phyloP scores from a whole-genome alignment of 2,888 invertebrate species.

The Colletes collaris region DNA sequence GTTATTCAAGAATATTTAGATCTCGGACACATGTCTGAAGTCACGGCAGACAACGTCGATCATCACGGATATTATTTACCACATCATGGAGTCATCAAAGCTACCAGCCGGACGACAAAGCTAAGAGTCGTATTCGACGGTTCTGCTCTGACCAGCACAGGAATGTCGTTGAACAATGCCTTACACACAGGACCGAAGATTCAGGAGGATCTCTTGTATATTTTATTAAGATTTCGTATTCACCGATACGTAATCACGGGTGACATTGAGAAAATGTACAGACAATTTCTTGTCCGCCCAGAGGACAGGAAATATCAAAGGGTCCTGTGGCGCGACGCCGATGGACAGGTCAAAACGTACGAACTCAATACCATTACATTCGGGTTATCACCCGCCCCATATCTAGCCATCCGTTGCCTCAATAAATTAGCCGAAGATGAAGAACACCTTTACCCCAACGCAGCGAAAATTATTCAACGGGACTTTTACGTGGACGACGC shows the following conservation, averaged over 20 bases:
- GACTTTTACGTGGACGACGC: conserved; percentile 4
- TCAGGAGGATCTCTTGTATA: too few species aligned
- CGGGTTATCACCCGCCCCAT: neutral
- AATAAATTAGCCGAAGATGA: neutral
- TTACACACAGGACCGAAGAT: too few species aligned
- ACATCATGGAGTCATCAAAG: neutral
- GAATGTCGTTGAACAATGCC: neutral
- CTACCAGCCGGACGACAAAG: neutral
- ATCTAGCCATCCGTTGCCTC: neutral
- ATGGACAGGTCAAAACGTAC: neutral
- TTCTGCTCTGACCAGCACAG: neutral
- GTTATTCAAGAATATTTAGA: too few species aligned
- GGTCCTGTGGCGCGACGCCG: neutral
- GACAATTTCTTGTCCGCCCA: neutral
- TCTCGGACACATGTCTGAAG: too few species aligned
- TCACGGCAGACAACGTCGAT: too few species aligned
- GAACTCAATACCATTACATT: neutral
- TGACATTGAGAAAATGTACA: neutral
- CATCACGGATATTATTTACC: neutral
- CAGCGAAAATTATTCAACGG: neutral
- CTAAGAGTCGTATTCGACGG: neutral
- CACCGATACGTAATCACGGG: neutral
- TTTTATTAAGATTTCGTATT: neutral
- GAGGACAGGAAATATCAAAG: neutral
- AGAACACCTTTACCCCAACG: neutral